Conservation (phyloP, 2,888 invertebrate genomes). For the Hypolimnas misippus region DNA sequence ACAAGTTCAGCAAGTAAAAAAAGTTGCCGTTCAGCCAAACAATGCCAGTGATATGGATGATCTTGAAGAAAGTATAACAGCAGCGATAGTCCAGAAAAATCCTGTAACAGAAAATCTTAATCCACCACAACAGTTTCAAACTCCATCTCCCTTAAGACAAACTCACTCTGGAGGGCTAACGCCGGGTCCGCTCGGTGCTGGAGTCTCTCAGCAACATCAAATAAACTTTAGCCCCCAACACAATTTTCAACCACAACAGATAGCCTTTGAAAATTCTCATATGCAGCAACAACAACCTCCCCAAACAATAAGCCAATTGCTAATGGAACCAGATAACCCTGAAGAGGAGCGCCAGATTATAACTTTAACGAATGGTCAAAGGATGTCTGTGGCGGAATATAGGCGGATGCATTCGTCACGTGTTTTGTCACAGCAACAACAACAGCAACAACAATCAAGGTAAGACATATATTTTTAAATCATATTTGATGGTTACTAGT, state of each 20-base stretch:
- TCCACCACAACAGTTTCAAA: slow-evolving; percentile 62
- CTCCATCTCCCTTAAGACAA: slow-evolving; percentile 60
- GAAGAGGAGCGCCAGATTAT: slow-evolving; percentile 75
- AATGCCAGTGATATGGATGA: slow-evolving; percentile 80
- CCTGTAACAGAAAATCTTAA: slow-evolving; percentile 58
- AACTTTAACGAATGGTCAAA: slow-evolving; percentile 70
- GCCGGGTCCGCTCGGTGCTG: slow-evolving; percentile 22
- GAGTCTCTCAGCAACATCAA: slow-evolving; percentile 52
- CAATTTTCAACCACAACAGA: slow-evolving; percentile 57
- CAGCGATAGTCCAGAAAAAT: slow-evolving; percentile 76
- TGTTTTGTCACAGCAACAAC: slow-evolving; percentile 61
- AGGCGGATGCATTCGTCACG: slow-evolving; percentile 66
- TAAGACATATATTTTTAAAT: slow-evolving; percentile 37
- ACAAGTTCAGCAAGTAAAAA: slow-evolving; percentile 64
- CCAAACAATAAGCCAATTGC: slow-evolving; percentile 56
- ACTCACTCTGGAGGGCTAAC: slow-evolving; percentile 47
- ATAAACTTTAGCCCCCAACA: slow-evolving; percentile 61
- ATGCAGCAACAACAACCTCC: slow-evolving; percentile 60
- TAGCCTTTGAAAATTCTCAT: slow-evolving; percentile 60
- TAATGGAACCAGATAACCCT: slow-evolving; percentile 66
- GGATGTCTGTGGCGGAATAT: slow-evolving; percentile 75
- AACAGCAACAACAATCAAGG: slow-evolving; percentile 49
- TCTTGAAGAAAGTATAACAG: slow-evolving; percentile 81
- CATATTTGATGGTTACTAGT: background rate
- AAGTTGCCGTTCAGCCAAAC: slow-evolving; percentile 75